Base-by-base conservation (phyloP, 2,113 vertebrate genomes). In the Nyctereutes procyonoides region DNA sequence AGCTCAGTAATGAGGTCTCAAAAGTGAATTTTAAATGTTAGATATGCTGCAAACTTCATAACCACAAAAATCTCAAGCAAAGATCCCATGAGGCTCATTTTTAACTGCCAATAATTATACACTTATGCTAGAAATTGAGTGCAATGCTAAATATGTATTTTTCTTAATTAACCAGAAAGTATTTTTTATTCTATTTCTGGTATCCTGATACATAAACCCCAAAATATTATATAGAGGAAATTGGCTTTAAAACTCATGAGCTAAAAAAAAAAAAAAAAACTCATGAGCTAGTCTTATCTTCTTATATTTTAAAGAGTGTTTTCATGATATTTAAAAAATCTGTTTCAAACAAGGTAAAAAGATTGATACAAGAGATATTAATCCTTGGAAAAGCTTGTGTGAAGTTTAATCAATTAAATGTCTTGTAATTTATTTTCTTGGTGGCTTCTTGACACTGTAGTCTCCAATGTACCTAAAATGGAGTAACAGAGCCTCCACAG, bases 21-120 rank as follows among this genome's bases (percentile, higher is more conserved):
- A 35, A 83, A 71, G 22, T 94, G 19, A 93, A 24, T 58, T 73
- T 85, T 51, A 67, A 86, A 24, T 86, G 28, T 89, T 88, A 97
- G 38, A 82, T 12, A 62, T 82, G 35, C 55, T 69, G 9, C 38
- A 87, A 24, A 82, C 95, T 43, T 93, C 10, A 4, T 77, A 71
- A 63, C 30, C 88, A 5, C 43, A 87, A 88, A 95, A 67, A 69
- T 83, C 17, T 81, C 16, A 74, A 77, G 83, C 83, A 76, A 71
- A 88, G 60, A 62, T 28, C 19, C 53, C 56, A 51, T 81, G 32
- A 90, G 93, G 35, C 56, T 94, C 24, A 93, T 82, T 63, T 63
- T 93, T 77, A 95, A 51, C 62, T 16, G 11, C 77, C 60, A n/a
- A 58, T 60, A 92, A 88, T 81, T 88, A 85, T 14, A 65, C 8